These are phyloP conservation scores for Macroglossus sobrinus DNA, from an alignment of 2,113 vertebrate genomes.

Conservation along the genomic window DNA sequence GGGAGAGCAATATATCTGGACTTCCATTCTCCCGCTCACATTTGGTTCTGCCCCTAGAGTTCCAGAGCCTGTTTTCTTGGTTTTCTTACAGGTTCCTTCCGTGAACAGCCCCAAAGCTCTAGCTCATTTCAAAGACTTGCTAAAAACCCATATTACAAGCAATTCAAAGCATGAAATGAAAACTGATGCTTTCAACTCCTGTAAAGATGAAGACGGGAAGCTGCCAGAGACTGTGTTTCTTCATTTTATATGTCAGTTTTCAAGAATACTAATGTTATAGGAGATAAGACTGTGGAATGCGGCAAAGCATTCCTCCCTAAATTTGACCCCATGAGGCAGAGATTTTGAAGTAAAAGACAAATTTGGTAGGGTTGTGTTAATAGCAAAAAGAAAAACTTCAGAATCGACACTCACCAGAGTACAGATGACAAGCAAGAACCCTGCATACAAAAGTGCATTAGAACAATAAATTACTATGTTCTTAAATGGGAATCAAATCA, in stretches of 20 bases:
- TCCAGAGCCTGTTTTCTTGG: not conserved
- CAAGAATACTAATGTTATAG: constrained; percentile 20
- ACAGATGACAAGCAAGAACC: not conserved
- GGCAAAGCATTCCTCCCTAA: not conserved
- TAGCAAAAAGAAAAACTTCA: not conserved
- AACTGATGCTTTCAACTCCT: constrained; percentile 70
- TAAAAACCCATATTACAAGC: constrained; percentile 68
- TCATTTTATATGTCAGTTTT: constrained; percentile 53
- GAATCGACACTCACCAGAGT: not conserved
- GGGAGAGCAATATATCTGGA: not conserved
- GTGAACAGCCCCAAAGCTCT: not conserved
- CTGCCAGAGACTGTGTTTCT: constrained; percentile 45
- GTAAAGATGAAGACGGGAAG: constrained; percentile 46
- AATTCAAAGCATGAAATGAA: constrained; percentile 71
- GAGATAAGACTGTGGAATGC: not conserved
- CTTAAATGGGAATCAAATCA: not conserved
- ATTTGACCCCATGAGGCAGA: not conserved
- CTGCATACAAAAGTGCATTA: not conserved
- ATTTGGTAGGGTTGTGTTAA: not conserved
- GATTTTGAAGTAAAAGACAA: constrained; percentile 1
- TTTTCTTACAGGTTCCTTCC: not conserved
- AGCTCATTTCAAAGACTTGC: constrained; percentile 56
- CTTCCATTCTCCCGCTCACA: not conserved
- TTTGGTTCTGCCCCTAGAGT: not conserved
- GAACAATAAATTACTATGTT: not conserved